Conservation (phyloP, 2,797 vertebrate genomes). For the Lutra lutra region DNA sequence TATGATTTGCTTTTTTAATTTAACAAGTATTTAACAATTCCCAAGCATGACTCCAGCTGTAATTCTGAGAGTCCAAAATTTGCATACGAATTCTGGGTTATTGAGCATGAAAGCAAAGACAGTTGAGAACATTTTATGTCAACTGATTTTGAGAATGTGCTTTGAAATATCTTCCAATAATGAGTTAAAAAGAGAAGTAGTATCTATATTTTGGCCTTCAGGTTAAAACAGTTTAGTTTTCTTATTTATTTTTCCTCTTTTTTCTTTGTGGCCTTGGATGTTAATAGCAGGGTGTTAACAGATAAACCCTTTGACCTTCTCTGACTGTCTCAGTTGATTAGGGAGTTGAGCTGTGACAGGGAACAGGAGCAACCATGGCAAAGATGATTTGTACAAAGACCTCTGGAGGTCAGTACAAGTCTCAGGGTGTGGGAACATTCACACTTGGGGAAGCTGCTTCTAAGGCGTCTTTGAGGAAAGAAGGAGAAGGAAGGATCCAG, state of each 20-base stretch:
- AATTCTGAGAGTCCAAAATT: not conserved
- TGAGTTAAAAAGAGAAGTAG: not conserved
- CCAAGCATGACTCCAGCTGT: not conserved
- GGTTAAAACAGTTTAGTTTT: constrained; percentile 14
- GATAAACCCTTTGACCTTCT: not conserved
- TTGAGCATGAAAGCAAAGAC: not conserved
- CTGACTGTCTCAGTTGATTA: not conserved
- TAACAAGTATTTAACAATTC: not conserved
- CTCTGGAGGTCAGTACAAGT: not conserved
- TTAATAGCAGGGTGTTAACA: not conserved
- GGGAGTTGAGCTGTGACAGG: not conserved
- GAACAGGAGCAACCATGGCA: not conserved
- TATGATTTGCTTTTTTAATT: not conserved
- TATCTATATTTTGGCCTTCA: not conserved
- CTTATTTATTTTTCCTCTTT: not conserved
- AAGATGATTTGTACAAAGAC: not conserved
- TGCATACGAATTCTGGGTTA: not conserved
- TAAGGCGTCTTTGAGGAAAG: not conserved
- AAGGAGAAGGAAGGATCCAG: not conserved
- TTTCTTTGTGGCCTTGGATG: not conserved
- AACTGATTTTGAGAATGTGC: not conserved
- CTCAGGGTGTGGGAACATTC: not conserved
- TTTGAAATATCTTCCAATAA: constrained; percentile 10
- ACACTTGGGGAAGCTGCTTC: not conserved
- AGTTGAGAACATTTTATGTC: constrained; percentile 11